Base-by-base conservation (phyloP, 2,113 vertebrate genomes). In the Toxotes chatareus region DNA sequence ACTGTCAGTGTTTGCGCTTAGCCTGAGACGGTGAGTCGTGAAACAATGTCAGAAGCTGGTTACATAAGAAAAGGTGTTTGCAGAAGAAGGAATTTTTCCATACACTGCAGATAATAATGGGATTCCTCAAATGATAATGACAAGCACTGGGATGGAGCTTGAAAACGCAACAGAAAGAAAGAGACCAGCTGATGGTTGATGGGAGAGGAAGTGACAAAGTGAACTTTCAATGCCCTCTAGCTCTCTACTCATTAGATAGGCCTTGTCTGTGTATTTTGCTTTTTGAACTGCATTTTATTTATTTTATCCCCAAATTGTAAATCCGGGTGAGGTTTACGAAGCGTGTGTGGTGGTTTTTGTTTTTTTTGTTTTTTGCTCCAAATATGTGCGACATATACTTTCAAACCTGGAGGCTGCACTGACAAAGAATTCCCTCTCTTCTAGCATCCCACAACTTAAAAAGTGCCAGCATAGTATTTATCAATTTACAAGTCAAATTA, bases 401-500 rank as follows among this genome's bases (percentile, higher is more conserved):
- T 76, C 38, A 55, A 44, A 76, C 51, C 23, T 56, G 56, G 12
- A 67, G 47, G 71, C 56, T 57, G 60, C 17, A 13, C 53, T 14
- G 46, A 19, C 19, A 84, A 74, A 49, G 17, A 79, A 86, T 57
- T 55, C 59, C 57, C 55, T 42, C 61, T 83, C 11, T 66, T 47
- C 53, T 10, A 59, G 70, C 53, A 74, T 70, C 61, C 67, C 71
- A 56, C 51, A 69, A 82, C 68, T 61, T 82, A 47, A 77, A 81
- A 81, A 84, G 66, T 75, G 53, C 67, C 74, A 46, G 49, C n/a
- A 40, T 57, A 12, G 70, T 69, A 72, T 81, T 89, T 71, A 81
- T 80, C 68, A 79, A 85, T 93, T 91, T 91, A 79, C 73, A 90
- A 93, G 85, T 93, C 87, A 91, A 91, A 91, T 86, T 31, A 56